Percentiles rank a stretch among this genome's conserved stretches.
Evolutionary conservation across 2,888 invertebrate genomes (phyloP).

Genomic region (Archips crataeganus): DNA sequence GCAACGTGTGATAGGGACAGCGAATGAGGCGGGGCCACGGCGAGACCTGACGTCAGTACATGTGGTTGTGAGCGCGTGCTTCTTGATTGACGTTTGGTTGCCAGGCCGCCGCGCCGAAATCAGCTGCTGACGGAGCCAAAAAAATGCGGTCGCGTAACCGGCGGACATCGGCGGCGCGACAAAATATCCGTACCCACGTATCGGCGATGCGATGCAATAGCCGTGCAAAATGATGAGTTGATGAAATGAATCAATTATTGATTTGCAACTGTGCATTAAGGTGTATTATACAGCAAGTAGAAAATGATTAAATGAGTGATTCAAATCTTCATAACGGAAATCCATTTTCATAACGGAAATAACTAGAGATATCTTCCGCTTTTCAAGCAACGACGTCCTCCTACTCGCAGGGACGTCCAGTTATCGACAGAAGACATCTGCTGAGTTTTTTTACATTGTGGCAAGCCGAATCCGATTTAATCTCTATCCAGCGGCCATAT

Average conservation of each 20-base stretch:
- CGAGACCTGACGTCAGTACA: slow-evolving; percentile 72
- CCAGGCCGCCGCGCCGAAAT: slow-evolving; percentile 70
- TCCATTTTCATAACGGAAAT: not conserved
- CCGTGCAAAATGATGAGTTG: not conserved
- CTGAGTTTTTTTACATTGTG: not conserved
- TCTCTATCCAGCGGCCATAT: not conserved
- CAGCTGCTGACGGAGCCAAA: slow-evolving; percentile 72
- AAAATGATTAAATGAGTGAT: no score
- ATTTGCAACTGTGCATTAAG: not conserved
- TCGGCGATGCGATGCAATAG: not conserved
- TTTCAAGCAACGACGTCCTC: no score
- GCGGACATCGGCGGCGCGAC: slow-evolving; percentile 9
- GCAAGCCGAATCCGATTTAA: not conserved
- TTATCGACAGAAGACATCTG: not conserved
- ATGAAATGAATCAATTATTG: slow-evolving; percentile 1
- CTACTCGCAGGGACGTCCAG: not conserved
- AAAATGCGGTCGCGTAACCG: slow-evolving; percentile 55
- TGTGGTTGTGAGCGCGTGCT: slow-evolving; percentile 71
- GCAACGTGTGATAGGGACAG: slow-evolving; percentile 60
- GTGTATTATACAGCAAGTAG: no score
- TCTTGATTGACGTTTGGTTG: slow-evolving; percentile 68
- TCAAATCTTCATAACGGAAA: not conserved
- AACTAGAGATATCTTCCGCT: not conserved
- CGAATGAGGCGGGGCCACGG: slow-evolving; percentile 65
- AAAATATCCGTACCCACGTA: not conserved